These are phyloP conservation scores for Parasteatoda lunata DNA, from an alignment of 2,888 invertebrate species.

Conservation along the genomic window DNA sequence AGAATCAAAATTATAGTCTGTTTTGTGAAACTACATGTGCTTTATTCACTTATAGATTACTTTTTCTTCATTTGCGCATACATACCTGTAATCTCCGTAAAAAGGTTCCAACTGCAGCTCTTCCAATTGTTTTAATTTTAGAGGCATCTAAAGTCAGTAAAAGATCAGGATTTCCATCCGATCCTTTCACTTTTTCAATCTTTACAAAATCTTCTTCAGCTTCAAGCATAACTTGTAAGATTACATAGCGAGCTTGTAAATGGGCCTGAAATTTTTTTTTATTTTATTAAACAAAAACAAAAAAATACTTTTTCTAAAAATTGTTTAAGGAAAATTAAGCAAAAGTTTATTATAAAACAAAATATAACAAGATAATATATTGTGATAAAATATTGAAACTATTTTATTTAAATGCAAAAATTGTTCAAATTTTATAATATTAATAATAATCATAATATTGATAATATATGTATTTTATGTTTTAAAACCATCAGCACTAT, in stretches of 20 bases:
- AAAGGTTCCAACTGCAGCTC: constrained; percentile 88
- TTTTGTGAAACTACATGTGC: not conserved
- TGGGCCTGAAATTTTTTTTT: constrained; percentile 76
- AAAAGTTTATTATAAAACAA: too few relatives aligned
- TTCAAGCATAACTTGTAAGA: constrained; percentile 88
- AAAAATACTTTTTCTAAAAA: too few relatives aligned
- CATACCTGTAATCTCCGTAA: constrained; percentile 86
- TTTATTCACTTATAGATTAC: not conserved
- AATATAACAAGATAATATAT: too few relatives aligned
- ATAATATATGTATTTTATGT: too few relatives aligned
- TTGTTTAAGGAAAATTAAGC: too few relatives aligned
- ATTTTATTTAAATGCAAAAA: too few relatives aligned
- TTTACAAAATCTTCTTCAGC: constrained; percentile 88
- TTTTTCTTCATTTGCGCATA: not conserved
- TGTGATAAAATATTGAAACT: too few relatives aligned
- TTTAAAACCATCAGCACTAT: too few relatives aligned
- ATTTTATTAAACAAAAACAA: too few relatives aligned
- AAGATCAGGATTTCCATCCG: constrained; percentile 85
- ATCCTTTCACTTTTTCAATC: constrained; percentile 80
- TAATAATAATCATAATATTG: too few relatives aligned
- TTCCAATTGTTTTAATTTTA: constrained; percentile 88
- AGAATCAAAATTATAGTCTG: not conserved
- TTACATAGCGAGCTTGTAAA: constrained; percentile 90
- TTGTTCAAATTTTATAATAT: too few relatives aligned
- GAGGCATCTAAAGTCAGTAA: constrained; percentile 78